A percentile compares a stretch with the other conserved stretches of the same genome.
Conservation (phyloP, 2,888 invertebrate genomes). For the Salpingus planirostris region DNA sequence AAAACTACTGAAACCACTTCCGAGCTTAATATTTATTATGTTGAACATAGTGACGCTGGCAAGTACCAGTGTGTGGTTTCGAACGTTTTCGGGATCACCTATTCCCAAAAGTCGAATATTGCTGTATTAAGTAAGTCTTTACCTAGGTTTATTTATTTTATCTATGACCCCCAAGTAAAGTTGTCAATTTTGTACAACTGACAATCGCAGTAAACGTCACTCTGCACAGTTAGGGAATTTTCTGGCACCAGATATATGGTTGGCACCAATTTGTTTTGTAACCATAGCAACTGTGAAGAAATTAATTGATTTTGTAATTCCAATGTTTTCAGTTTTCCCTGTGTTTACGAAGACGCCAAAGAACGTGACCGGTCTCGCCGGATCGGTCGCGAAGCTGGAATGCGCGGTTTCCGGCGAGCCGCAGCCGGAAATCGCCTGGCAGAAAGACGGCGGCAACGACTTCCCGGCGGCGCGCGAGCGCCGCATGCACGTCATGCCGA, state of each 20-base stretch:
- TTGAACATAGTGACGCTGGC: conserved; percentile 75
- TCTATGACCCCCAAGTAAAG: too few relatives aligned
- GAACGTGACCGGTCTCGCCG: conserved; percentile 76
- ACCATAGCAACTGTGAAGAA: too few relatives aligned
- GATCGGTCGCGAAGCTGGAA: conserved; percentile 77
- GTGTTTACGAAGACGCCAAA: conserved; percentile 75
- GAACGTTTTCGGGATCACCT: conserved; percentile 82
- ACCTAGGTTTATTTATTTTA: too few relatives aligned
- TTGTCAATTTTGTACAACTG: too few relatives aligned
- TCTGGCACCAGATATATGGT: too few relatives aligned
- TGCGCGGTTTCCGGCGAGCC: conserved; percentile 89
- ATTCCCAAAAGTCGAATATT: conserved; percentile 77
- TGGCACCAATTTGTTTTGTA: too few relatives aligned
- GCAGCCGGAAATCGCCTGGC: conserved; percentile 79
- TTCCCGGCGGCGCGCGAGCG: conserved; percentile 93
- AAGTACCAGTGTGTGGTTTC: conserved; percentile 89
- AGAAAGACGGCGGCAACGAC: conserved; percentile 86
- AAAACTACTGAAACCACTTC: conserved; percentile 63
- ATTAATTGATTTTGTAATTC: too few relatives aligned
- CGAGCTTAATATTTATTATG: conserved; percentile 61
- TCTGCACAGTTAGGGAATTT: too few relatives aligned
- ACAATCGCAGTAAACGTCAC: too few relatives aligned
- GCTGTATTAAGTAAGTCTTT: conserved; percentile 64
- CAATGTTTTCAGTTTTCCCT: conserved; percentile 58
- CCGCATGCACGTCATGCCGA: conserved; percentile 85